Evolutionary conservation across 2,797 vertebrate genomes (phyloP).

Genomic region (Microctenopoma stevenorrisi): DNA sequence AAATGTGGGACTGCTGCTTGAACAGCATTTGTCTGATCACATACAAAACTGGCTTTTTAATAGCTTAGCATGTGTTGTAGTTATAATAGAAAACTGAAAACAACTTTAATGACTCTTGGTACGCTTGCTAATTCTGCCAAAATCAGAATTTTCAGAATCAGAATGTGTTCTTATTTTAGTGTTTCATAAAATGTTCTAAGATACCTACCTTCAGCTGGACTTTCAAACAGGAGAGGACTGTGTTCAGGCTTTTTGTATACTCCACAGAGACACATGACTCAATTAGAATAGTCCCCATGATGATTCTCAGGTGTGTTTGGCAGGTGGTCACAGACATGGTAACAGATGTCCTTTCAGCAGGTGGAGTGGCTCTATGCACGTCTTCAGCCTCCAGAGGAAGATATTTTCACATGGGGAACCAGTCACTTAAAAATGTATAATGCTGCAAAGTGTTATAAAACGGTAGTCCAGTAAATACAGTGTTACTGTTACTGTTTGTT

Average conservation of each 20-base stretch:
- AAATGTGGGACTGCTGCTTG: background rate
- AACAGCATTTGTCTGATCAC: background rate
- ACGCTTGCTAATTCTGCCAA: no score
- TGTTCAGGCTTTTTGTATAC: conserved; percentile 44
- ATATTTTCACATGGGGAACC: no score
- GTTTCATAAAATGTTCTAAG: fast-evolving
- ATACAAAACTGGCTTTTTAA: background rate
- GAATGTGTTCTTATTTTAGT: no score
- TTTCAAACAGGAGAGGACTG: background rate
- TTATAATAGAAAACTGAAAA: no score
- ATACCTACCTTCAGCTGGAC: conserved; percentile 46
- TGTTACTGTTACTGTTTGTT: no score
- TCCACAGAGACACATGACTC: conserved; percentile 6
- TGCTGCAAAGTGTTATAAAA: no score
- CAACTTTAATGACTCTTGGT: no score
- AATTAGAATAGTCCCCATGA: conserved; percentile 1
- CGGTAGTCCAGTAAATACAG: no score
- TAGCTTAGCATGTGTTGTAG: no score
- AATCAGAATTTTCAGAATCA: no score
- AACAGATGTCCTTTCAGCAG: background rate
- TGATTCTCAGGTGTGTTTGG: conserved; percentile 38
- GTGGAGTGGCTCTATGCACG: background rate
- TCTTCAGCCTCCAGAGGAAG: background rate
- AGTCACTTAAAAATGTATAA: no score
- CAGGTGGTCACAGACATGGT: background rate